phyloP scores from a whole-genome alignment of 2,113 vertebrate genomes.

The Cavia aperea region DNA sequence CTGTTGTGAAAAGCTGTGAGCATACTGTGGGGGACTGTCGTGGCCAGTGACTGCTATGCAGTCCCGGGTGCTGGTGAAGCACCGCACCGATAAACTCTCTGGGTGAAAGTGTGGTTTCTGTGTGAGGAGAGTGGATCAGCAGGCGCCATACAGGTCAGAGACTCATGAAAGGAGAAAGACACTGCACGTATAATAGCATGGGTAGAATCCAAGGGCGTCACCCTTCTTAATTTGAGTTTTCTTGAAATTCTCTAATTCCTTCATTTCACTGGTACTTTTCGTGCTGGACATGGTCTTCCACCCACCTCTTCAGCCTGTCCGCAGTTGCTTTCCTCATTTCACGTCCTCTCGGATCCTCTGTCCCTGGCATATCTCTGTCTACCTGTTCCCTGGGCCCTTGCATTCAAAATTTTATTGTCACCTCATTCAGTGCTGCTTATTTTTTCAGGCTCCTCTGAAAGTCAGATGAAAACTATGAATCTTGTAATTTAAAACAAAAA shows the following conservation, averaged over 20 bases:
- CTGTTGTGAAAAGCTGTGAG: not conserved
- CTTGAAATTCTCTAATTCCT: not conserved
- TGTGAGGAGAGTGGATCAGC: not conserved
- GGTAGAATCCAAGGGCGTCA: not conserved
- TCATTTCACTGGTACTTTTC: not conserved
- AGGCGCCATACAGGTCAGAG: not conserved
- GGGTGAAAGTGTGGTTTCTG: not conserved
- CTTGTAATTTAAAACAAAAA: not conserved
- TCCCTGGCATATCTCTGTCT: not conserved
- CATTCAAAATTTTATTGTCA: not conserved
- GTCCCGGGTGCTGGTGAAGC: not conserved
- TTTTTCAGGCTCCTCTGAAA: not conserved
- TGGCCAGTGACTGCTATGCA: not conserved
- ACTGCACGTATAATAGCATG: not conserved
- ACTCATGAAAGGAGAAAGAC: not conserved
- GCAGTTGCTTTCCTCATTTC: not conserved
- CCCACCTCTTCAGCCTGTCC: not conserved
- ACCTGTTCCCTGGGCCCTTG: too few relatives aligned
- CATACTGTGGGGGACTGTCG: not conserved
- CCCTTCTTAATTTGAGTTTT: not conserved
- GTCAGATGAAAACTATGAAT: not conserved
- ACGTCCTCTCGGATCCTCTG: not conserved
- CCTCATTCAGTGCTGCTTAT: not conserved
- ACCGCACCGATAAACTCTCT: rapidly evolving
- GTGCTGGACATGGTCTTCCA: rapidly evolving